These are phyloP conservation scores for Kradibia gibbosae DNA, from an alignment of 1,140 invertebrate genomes.

Conservation along the genomic window DNA sequence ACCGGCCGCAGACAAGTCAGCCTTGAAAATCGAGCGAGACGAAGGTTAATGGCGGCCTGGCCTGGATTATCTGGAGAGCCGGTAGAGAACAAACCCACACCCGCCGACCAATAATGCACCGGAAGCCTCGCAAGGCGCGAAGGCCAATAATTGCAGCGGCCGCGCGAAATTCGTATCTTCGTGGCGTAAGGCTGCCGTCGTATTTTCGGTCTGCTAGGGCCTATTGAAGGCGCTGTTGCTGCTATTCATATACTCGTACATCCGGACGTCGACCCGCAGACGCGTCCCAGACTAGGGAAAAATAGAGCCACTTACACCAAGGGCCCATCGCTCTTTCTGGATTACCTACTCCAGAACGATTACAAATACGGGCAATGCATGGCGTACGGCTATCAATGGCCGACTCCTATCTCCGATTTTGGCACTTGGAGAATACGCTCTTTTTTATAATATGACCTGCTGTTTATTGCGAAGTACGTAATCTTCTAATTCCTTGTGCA, in stretches of 20 bases:
- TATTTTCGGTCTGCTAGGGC: slow-evolving; percentile 54
- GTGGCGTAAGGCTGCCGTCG: slow-evolving; percentile 29
- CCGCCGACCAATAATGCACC: neutral
- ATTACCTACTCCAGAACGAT: neutral
- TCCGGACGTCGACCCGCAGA: slow-evolving; percentile 70
- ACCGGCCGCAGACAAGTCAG: too few species aligned
- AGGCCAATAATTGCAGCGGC: neutral
- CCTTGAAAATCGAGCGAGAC: too few species aligned
- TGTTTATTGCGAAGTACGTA: too few species aligned
- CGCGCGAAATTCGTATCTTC: neutral
- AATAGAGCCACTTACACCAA: slow-evolving; percentile 50
- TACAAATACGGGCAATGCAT: neutral
- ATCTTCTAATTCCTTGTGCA: neutral
- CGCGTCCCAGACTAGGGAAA: slow-evolving; percentile 68
- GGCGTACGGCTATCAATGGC: neutral
- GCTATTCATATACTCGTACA: slow-evolving; percentile 67
- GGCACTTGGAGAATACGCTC: too few species aligned
- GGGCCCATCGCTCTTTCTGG: neutral
- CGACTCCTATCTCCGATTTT: too few species aligned
- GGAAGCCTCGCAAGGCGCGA: neutral
- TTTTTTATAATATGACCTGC: too few species aligned
- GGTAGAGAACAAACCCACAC: too few species aligned
- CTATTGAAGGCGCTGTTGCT: slow-evolving; percentile 66
- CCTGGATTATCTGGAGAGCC: too few species aligned
- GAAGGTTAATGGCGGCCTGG: too few species aligned